Evolutionary conservation across 2,797 vertebrate species (phyloP).

Genomic region (Craterocephalus amniculus): DNA sequence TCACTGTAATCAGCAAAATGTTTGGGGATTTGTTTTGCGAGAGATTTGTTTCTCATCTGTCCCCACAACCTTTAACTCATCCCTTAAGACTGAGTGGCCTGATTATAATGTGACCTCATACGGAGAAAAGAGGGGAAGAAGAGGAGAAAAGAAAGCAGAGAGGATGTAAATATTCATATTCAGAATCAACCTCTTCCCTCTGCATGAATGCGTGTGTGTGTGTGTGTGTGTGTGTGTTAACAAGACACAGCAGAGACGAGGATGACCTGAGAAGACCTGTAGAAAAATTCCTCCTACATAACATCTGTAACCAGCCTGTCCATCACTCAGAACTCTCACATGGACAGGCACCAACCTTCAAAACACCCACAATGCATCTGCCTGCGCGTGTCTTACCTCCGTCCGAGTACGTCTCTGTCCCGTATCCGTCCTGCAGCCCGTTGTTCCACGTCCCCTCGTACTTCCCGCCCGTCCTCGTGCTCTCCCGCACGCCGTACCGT

Average conservation of each 20-base stretch:
- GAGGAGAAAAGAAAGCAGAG: not conserved
- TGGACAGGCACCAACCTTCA: conserved; percentile 6
- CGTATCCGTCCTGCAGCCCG: conserved; percentile 97
- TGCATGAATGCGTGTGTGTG: conserved; percentile 15
- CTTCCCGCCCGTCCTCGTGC: conserved; percentile 93
- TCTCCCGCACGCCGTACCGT: conserved; percentile 95
- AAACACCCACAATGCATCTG: conserved; percentile 55
- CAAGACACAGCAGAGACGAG: conserved; percentile 1
- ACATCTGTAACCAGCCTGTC: conserved; percentile 43
- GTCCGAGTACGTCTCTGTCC: conserved; percentile 98
- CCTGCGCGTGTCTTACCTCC: conserved; percentile 87
- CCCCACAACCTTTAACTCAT: conserved; percentile 37
- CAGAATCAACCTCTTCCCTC: conserved; percentile 19
- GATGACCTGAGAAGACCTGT: conserved; percentile 48
- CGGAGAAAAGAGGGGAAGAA: not conserved
- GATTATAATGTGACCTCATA: conserved; percentile 44
- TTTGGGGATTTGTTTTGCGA: conserved; percentile 20
- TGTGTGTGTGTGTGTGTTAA: conserved; percentile 2
- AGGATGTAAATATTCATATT: conserved; percentile 7
- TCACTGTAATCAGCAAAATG: not conserved
- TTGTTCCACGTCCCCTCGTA: conserved; percentile 99
- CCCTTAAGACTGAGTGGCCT: conserved; percentile 50
- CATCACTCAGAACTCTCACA: conserved; percentile 33
- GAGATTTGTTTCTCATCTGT: conserved; percentile 30
- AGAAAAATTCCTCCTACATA: conserved; percentile 28